A percentile compares a stretch with the other conserved stretches of the same genome.
These are phyloP conservation scores for Coenonympha arcania DNA, from an alignment of 2,888 invertebrate genomes.

Conservation along the genomic window DNA sequence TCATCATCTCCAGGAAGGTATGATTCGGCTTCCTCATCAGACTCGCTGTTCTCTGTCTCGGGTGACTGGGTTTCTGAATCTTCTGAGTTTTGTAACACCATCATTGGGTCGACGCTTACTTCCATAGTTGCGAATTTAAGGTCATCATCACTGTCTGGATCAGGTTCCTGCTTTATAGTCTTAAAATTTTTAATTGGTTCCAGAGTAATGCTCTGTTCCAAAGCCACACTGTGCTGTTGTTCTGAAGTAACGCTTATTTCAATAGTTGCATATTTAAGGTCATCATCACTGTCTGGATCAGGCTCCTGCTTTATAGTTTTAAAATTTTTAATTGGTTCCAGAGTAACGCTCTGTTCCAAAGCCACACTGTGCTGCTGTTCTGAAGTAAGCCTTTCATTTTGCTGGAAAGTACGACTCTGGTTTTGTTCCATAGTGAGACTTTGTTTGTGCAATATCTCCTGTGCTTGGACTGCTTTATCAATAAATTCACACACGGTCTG, in stretches of 20 bases:
- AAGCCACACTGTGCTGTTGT: constrained; percentile 55
- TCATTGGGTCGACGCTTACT: constrained; percentile 80
- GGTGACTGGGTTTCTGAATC: constrained; percentile 42
- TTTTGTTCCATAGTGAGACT: constrained; percentile 47
- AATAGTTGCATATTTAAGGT: constrained; percentile 68
- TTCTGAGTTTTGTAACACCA: constrained; percentile 76
- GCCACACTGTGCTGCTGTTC: constrained; percentile 61
- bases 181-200: constrained; percentile 16
- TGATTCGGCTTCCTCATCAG: constrained; percentile 41
- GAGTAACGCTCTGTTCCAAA: constrained; percentile 35
- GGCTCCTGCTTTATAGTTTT: constrained; percentile 30
- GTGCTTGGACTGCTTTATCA: constrained; percentile 77
- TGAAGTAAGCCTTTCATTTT: no score
- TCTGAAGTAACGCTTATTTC: constrained; percentile 80
- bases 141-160: constrained; percentile 35
- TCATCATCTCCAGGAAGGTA: constrained; percentile 29
- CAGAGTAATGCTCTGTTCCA: constrained; percentile 24
- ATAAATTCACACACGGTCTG: constrained; percentile 80
- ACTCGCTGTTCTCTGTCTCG: constrained; percentile 29
- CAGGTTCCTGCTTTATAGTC: constrained; percentile 30
- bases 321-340: constrained; percentile 9
- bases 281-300: constrained; percentile 34
- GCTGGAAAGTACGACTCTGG: no score
- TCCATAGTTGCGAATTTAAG: constrained; percentile 74
- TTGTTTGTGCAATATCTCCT: constrained; percentile 69